These are phyloP conservation scores for Nannoperca australis DNA, from an alignment of 2,797 vertebrate species.

Conservation along the genomic window DNA sequence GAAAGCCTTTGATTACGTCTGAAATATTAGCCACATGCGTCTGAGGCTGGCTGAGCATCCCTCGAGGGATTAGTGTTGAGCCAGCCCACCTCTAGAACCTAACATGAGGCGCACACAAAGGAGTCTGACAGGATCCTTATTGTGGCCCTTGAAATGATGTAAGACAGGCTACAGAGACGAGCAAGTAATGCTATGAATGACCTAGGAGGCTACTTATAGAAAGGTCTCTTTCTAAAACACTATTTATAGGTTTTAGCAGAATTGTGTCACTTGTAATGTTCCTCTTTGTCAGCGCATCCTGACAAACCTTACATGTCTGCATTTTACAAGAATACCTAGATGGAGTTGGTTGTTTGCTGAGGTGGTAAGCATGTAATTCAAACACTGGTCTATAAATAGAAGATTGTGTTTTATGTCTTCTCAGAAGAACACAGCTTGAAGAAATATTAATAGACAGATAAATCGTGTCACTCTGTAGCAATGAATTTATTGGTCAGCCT, in stretches of 20 bases:
- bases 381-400: constrained; percentile 42
- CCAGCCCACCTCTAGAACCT: constrained; percentile 65
- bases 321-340: background rate
- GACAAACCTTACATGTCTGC: too few relatives aligned
- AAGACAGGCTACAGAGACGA: constrained; percentile 30
- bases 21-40: constrained; percentile 71
- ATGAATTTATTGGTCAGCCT: background rate
- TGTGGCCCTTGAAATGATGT: constrained; percentile 49
- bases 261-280: background rate
- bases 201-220: background rate
- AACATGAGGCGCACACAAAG: constrained; percentile 67
- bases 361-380: constrained; percentile 2
- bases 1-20: constrained; percentile 79
- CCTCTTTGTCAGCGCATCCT: too few relatives aligned
- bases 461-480: background rate
- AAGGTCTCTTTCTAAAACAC: background rate
- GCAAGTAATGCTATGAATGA: constrained; percentile 22
- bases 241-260: background rate
- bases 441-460: constrained; percentile 14
- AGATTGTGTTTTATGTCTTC: constrained; percentile 26
- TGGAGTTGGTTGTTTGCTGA: constrained; percentile 2
- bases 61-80: constrained; percentile 73
- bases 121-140: constrained; percentile 52
- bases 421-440: background rate
- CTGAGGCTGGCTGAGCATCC: constrained; percentile 69